These are phyloP conservation scores for Catharus fuscescens DNA, from an alignment of 2,113 vertebrate genomes.

Conservation along the genomic window DNA sequence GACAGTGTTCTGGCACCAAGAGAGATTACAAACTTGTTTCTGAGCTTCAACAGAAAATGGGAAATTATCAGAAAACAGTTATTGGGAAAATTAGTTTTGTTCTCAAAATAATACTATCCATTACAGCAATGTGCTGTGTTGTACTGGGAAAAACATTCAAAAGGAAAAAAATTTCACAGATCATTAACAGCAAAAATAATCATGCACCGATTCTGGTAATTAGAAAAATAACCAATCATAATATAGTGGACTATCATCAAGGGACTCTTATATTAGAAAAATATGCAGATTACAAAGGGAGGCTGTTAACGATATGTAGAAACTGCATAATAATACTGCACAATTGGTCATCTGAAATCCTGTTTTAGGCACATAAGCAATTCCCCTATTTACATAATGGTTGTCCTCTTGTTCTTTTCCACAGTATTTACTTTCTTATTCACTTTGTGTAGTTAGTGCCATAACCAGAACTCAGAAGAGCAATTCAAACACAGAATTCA, in stretches of 20 bases:
- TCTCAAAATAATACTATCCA: not conserved
- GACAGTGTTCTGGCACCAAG: not conserved
- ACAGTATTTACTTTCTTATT: not conserved
- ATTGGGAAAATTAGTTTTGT: not conserved
- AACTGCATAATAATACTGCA: conserved; percentile 3
- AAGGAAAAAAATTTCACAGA: not conserved
- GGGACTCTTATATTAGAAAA: not conserved
- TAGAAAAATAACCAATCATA: not conserved
- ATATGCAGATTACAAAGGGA: not conserved
- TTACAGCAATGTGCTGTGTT: not conserved
- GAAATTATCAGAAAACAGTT: not conserved
- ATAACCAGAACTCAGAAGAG: not conserved
- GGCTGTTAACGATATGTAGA: not conserved
- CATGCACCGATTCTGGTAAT: not conserved
- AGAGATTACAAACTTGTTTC: not conserved
- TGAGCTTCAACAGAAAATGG: not conserved
- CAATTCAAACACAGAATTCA: not conserved
- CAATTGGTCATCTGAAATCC: not conserved
- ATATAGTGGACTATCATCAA: not conserved
- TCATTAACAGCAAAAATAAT: not conserved
- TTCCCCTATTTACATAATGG: not conserved
- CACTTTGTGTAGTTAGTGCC: not conserved
- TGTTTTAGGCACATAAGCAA: not conserved
- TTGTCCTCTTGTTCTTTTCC: not conserved
- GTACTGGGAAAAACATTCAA: not conserved